Evolutionary conservation across 1,140 invertebrate genomes (phyloP), one percentile per base, ranked within the genome.

Genomic region (Leptonema lineaticorne): DNA sequence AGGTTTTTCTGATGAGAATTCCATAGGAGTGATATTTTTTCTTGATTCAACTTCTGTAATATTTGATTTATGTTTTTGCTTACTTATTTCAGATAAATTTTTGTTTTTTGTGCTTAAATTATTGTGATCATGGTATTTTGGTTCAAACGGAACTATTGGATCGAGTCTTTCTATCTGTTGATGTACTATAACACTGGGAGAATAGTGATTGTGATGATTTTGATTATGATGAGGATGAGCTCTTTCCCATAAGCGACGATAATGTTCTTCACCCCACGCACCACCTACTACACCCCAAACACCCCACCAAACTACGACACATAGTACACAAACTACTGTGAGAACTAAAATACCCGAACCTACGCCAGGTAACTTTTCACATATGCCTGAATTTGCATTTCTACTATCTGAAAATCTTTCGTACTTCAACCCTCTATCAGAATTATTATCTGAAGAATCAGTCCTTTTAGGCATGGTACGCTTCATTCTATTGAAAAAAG

Each of bases 111-210:
- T 82, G 56, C 79, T 81, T 11, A 83, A 63, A 62, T 83, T 83
- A 69, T 82, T 83, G 74, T 83, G 81, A 57, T 83, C 81, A 59
- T 83, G 81, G 69, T 82, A 82, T 5, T 79, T 78, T 57, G 78
- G 76, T 70, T 82, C 81, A 0, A 79, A 76, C 14, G 75, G 56
- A 20, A 75, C 72, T 67, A 77, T 67, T 26, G 67, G 67, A 37
- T 67, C 72, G 24, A 70, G 56, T 9, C 66, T 24, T 29, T 73
- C 67, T 27, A 69, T 28, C 22, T 70, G 69, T 20, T 69, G 56
- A 29, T 69, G 58, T 27, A 69, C 74, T 18, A 74, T 68, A 26
- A 71, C 63, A 37, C 67, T 71, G 18, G 74, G 65, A 6, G 69
- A 73, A 37, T 72, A 70, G 37, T 73, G 71, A 6, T 68, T 56